phyloP scores from a whole-genome alignment of 1,140 invertebrate genomes.

The Papilio helenus region DNA sequence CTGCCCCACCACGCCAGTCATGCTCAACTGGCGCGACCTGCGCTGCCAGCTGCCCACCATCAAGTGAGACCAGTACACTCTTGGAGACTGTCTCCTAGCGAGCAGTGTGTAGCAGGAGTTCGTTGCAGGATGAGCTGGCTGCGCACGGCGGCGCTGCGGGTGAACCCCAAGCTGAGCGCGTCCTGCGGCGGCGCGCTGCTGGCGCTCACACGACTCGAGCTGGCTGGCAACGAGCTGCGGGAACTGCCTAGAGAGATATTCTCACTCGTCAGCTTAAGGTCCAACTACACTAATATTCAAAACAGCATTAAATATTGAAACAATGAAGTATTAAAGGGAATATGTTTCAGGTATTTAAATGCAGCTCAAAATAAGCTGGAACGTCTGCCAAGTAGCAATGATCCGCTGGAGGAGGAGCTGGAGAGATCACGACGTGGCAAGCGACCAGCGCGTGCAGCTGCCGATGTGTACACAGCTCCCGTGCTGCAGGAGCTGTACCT shows the following conservation, averaged over 20 bases:
- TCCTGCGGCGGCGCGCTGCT: constrained; percentile 89
- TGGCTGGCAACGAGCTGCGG: constrained; percentile 95
- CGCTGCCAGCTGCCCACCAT: constrained; percentile 88
- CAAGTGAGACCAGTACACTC: constrained; percentile 57
- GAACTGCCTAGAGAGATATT: constrained; percentile 92
- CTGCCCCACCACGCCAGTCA: constrained; percentile 93
- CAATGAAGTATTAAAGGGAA: too few species aligned
- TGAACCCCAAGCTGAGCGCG: constrained; percentile 92
- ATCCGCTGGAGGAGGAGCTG: constrained; percentile 69
- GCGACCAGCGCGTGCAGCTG: constrained; percentile 43
- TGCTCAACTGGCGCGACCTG: constrained; percentile 97
- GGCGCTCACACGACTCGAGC: constrained; percentile 96
- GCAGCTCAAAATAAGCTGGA: constrained; percentile 94
- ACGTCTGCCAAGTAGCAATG: constrained; percentile 84
- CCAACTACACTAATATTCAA: not conserved
- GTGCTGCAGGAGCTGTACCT: constrained; percentile 94
- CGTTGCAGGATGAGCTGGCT: constrained; percentile 90
- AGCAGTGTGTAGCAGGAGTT: not conserved
- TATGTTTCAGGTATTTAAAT: constrained; percentile 88
- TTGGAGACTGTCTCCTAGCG: not conserved
- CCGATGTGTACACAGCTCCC: constrained; percentile 85
- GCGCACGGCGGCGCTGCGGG: constrained; percentile 90
- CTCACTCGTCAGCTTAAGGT: constrained; percentile 89
- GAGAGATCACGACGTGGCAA: constrained; percentile 58
- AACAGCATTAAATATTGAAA: not conserved